Conservation (phyloP, 2,888 invertebrate genomes). For the Spodoptera picta region DNA sequence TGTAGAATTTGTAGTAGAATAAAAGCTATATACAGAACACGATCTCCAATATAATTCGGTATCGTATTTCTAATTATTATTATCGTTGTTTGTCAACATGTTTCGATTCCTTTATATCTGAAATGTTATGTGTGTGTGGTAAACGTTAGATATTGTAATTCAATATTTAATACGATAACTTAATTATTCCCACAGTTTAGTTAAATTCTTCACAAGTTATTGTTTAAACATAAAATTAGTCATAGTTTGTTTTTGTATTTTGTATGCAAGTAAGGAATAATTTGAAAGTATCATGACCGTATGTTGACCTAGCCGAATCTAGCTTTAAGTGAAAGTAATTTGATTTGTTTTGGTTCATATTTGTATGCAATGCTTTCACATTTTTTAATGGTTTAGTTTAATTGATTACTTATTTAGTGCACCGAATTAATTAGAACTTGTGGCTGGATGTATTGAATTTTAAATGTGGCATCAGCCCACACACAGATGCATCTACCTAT, state of each 20-base stretch:
- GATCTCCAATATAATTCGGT: no score
- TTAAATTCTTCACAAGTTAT: background rate
- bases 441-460: no score
- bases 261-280: constrained; percentile 8
- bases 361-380: constrained; percentile 52
- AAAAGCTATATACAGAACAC: no score
- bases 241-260: background rate
- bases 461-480: no score
- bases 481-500: no score
- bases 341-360: constrained; percentile 37
- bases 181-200: background rate
- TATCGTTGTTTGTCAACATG: no score
- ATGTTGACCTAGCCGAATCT: constrained; percentile 34
- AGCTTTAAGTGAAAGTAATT: constrained; percentile 39
- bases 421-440: constrained; percentile 11
- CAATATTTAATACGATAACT: constrained; percentile 5
- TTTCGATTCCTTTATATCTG: no score
- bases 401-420: constrained; percentile 20
- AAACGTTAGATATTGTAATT: background rate
- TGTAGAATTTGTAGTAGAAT: no score
- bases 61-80: no score
- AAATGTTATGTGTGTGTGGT: no score
- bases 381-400: constrained; percentile 28
- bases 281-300: constrained; percentile 30
- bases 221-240: background rate